A percentile compares a stretch with the other conserved stretches of the same genome.
Conservation (phyloP, 2,113 vertebrate species). For the Notothenia rossii region DNA sequence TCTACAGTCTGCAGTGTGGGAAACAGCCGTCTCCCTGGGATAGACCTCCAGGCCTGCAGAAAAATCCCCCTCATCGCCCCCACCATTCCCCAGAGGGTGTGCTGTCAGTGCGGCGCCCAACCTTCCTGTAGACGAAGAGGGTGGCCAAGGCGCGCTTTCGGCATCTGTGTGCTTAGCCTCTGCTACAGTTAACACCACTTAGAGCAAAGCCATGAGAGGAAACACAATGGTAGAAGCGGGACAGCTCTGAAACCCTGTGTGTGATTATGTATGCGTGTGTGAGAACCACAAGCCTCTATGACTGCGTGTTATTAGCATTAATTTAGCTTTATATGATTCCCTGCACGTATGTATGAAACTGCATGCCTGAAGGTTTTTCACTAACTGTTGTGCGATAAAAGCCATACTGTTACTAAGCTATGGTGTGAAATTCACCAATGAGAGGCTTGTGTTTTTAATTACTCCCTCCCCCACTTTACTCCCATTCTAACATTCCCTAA, state of each 20-base stretch:
- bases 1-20: slow-evolving; percentile 52
- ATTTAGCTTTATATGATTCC: slow-evolving; percentile 38
- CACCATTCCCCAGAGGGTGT: slow-evolving; percentile 39
- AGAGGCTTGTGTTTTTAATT: slow-evolving; percentile 79
- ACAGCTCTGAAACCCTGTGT: slow-evolving; percentile 21
- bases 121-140: slow-evolving; percentile 50
- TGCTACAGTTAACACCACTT: slow-evolving; percentile 38
- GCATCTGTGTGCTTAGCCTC: slow-evolving; percentile 59
- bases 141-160: slow-evolving; percentile 24
- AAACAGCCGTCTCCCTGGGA: slow-evolving; percentile 61
- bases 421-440: slow-evolving; percentile 44
- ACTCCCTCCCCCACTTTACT: slow-evolving; percentile 52
- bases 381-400: slow-evolving; percentile 59
- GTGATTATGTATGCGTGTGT: slow-evolving; percentile 29
- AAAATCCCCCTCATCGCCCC: slow-evolving; percentile 31
- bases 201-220: slow-evolving; percentile 1
- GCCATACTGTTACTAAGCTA: slow-evolving; percentile 25
- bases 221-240: slow-evolving; percentile 14
- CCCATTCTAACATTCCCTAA: slow-evolving; percentile 66
- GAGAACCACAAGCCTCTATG: not conserved
- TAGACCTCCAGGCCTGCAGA: slow-evolving; percentile 50
- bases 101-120: slow-evolving; percentile 50
- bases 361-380: slow-evolving; percentile 36
- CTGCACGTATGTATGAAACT: slow-evolving; percentile 37
- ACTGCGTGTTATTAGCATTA: slow-evolving; percentile 45